Percentiles rank a stretch among this genome's conserved stretches.
These are phyloP conservation scores for Malurus cyaneus DNA, from an alignment of 2,113 vertebrate species.

Conservation along the genomic window DNA sequence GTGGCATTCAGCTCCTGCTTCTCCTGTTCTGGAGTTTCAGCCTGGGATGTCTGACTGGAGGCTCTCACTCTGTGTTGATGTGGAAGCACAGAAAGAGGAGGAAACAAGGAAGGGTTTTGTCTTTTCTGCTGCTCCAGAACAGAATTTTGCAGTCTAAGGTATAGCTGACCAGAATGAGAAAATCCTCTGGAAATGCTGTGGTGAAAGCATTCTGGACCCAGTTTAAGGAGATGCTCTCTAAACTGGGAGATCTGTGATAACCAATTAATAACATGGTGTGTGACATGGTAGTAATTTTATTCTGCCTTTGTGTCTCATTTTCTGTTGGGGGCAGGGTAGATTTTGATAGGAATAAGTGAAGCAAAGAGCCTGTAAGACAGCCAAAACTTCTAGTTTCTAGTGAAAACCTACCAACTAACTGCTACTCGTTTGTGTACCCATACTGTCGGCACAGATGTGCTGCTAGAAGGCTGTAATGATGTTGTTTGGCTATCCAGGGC, in stretches of 20 bases:
- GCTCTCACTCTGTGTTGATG: not conserved
- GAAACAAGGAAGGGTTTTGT: not conserved
- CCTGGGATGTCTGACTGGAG: not conserved
- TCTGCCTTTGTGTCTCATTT: not conserved
- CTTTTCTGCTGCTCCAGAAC: not conserved
- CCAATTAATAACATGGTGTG: not conserved
- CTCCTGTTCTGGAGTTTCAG: not conserved
- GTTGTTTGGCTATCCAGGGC: not conserved
- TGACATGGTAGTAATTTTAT: not conserved
- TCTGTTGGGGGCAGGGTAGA: not conserved
- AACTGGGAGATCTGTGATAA: not conserved
- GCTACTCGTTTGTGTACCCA: not conserved
- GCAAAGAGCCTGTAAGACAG: not conserved
- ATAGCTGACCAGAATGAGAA: not conserved
- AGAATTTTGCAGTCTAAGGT: not conserved
- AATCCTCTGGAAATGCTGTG: not conserved
- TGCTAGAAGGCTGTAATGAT: not conserved
- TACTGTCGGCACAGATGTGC: not conserved
- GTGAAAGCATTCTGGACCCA: not conserved
- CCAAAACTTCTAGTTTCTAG: not conserved
- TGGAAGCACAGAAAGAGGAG: not conserved
- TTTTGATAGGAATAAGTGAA: not conserved
- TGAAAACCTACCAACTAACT: not conserved
- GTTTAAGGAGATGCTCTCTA: not conserved
- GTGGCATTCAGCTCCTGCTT: not conserved